Conservation (phyloP, 1,140 invertebrate genomes). For the Drosophila pectinifera region DNA sequence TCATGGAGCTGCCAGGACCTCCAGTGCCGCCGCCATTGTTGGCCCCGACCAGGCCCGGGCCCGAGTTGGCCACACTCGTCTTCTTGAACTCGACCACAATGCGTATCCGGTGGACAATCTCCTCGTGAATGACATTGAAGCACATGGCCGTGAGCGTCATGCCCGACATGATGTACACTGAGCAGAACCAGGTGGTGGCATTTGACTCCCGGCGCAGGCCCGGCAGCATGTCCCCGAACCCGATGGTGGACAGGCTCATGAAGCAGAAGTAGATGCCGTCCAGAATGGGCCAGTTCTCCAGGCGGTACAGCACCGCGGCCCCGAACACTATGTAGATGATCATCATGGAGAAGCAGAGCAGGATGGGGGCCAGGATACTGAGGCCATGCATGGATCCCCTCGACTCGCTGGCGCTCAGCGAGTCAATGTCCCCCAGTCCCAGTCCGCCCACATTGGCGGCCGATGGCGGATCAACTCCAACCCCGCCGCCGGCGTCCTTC, state of each 20-base stretch:
- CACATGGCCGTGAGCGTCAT: constrained; percentile 99
- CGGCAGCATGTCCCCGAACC: constrained; percentile 95
- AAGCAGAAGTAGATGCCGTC: constrained; percentile 98
- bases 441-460: background rate
- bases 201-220: constrained; percentile 89
- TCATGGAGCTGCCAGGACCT: constrained; percentile 74
- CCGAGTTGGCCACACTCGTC: constrained; percentile 69
- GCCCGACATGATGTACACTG: constrained; percentile 97
- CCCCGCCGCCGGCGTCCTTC: constrained; percentile 85
- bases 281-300: constrained; percentile 94
- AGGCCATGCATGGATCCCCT: constrained; percentile 90
- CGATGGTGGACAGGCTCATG: constrained; percentile 96
- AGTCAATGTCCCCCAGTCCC: constrained; percentile 86
- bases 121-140: constrained; percentile 98
- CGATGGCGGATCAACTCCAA: constrained; percentile 54
- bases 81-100: constrained; percentile 86
- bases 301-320: constrained; percentile 93
- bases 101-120: constrained; percentile 92
- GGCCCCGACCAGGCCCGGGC: background rate
- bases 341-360: constrained; percentile 91
- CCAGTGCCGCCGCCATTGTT: background rate
- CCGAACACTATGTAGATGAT: constrained; percentile 94
- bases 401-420: constrained; percentile 90
- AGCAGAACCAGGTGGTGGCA: constrained; percentile 92
- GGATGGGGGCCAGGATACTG: constrained; percentile 91